Conservation (phyloP, 2,888 invertebrate genomes). For the Lapara coniferarum region DNA sequence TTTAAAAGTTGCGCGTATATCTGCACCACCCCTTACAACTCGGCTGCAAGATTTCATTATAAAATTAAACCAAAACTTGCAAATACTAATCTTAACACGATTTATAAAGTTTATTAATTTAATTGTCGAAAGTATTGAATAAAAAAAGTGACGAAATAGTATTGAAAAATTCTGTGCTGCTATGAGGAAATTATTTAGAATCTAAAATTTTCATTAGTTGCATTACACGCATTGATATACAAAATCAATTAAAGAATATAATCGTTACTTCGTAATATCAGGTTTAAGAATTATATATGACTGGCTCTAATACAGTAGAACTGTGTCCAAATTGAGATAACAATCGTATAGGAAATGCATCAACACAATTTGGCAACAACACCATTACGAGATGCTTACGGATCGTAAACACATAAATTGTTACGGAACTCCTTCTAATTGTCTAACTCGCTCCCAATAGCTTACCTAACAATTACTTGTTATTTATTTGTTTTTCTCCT, state of each 20-base stretch:
- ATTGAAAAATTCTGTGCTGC: no score
- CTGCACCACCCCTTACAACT: conserved; percentile 52
- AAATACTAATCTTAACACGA: conserved; percentile 29
- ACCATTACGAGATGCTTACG: conserved; percentile 37
- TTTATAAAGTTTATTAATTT: conserved; percentile 8
- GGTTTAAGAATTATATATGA: no score
- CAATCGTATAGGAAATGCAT: conserved; percentile 39
- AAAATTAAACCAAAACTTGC: conserved; percentile 66
- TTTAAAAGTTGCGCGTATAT: conserved; percentile 69
- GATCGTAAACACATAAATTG: conserved; percentile 73
- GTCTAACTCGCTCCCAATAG: conserved; percentile 59
- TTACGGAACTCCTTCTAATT: conserved; percentile 64
- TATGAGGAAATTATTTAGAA: no score
- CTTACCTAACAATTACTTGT: conserved; percentile 57
- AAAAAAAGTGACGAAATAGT: no score
- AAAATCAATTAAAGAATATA: no score
- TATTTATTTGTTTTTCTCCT: conserved; percentile 65
- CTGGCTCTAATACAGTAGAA: neutral
- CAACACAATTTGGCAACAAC: conserved; percentile 34
- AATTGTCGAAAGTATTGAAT: neutral
- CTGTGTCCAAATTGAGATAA: neutral
- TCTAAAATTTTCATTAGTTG: neutral
- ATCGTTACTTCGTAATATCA: no score
- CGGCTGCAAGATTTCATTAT: conserved; percentile 73
- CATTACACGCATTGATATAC: neutral